Percentiles rank a stretch among this genome's conserved stretches.
These are phyloP conservation scores for Ceratoteleas bidentatus DNA, from an alignment of 1,140 invertebrate species.

Conservation along the genomic window DNA sequence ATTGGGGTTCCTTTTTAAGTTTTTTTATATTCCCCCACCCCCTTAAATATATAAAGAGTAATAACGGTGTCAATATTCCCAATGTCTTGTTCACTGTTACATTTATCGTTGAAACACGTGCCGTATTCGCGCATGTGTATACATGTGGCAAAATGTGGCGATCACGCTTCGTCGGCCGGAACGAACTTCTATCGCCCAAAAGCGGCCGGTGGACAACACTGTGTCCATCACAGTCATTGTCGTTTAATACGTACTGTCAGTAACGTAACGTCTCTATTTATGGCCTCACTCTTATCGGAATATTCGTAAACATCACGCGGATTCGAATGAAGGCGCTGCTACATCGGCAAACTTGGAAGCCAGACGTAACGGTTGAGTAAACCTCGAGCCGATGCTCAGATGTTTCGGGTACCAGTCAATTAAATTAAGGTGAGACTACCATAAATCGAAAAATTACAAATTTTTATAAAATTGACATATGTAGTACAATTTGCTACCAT, in stretches of 20 bases:
- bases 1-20: no score
- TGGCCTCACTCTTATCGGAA: conserved; percentile 23
- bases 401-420: no score
- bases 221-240: conserved; percentile 67
- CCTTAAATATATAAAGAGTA: no score
- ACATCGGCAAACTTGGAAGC: not conserved
- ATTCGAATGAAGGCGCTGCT: conserved; percentile 4
- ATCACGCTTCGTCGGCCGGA: conserved; percentile 69
- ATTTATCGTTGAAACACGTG: conserved; percentile 48
- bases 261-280: conserved; percentile 63
- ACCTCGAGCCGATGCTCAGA: no score
- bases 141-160: conserved; percentile 43
- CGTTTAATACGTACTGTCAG: conserved; percentile 69
- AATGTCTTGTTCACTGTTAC: conserved; percentile 45
- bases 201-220: conserved; percentile 53
- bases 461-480: no score
- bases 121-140: conserved; percentile 24
- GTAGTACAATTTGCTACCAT: no score
- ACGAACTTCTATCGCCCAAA: conserved; percentile 62
- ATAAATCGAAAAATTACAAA: no score
- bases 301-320: conserved; percentile 5
- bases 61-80: conserved; percentile 44
- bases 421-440: no score
- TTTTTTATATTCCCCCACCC: no score
- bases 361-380: no score